Percentiles rank a stretch among this genome's conserved stretches.
These are phyloP conservation scores for Dipodomys stephensi DNA, from an alignment of 2,113 vertebrate species.

Conservation along the genomic window DNA sequence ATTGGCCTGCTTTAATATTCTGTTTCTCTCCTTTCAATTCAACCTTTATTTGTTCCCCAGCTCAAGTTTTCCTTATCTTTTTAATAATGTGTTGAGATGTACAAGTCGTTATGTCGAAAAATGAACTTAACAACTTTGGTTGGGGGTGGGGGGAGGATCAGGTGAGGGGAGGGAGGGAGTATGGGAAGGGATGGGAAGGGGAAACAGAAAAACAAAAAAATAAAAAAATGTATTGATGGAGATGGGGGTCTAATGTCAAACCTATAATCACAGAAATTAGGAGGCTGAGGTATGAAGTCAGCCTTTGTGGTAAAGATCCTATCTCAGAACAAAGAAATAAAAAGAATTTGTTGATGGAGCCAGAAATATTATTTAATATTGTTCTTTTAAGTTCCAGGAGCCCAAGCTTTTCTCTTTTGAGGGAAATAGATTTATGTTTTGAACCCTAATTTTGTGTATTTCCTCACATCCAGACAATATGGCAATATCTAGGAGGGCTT, in stretches of 20 bases:
- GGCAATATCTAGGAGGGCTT: background rate
- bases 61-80: background rate
- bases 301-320: no score
- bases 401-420: background rate
- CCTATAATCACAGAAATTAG: no score
- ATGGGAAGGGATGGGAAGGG: no score
- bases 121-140: no score
- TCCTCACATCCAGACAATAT: background rate
- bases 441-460: background rate
- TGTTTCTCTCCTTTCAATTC: background rate
- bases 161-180: no score
- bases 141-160: no score
- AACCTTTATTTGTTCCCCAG: background rate
- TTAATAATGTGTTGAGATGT: background rate
- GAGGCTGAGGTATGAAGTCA: no score
- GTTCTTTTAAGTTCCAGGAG: background rate
- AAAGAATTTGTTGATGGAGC: background rate
- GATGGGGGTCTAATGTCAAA: no score
- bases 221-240: no score
- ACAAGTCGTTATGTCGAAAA: no score
- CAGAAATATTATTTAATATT: background rate
- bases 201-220: no score
- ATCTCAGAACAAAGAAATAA: no score
- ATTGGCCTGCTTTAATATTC: background rate
- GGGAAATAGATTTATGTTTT: background rate